Evolutionary conservation across 2,888 invertebrate species (phyloP), one percentile per base, ranked within the genome.

Genomic region (Monopis laevigella): DNA sequence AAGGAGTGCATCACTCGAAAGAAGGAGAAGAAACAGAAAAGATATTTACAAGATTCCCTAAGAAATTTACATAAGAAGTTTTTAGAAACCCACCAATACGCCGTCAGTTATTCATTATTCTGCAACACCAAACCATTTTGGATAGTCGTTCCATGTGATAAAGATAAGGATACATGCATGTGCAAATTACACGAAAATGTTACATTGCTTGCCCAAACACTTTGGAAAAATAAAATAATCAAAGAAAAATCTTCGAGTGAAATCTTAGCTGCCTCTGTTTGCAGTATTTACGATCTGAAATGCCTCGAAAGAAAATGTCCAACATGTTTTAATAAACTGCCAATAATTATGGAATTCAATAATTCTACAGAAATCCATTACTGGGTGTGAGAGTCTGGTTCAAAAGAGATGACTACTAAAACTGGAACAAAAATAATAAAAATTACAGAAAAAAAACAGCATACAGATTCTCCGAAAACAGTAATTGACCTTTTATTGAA

Each of bases 31-130:
- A 51, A 50, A 45, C 51, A 51, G 28, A 48, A 49, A 42, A 48
- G 56, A 44, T 52, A 51, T 45, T 42, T 54, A 40, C 39, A 28
- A 17, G 49, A 55, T 45, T 46, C 48, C 16, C 38, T 56, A 10
- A 8, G 36, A 29, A 53, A 51, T 47, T 48, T 55, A 40, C 46
- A 54, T 46, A 51, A 51, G 39, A 52, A 51, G 40, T 54, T 53
- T 45, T n/a, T n/a, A n/a, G 19, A 43, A 35, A 29, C 34, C 45
- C 41, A 42, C 7, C 13, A 46, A 21, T 45, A 34, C 41, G 29
- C 27, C 40, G 44, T 46, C 13, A 48, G 48, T 19, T 50, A 49
- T 39, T 8, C 16, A 28, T 43, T 42, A 7, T 52, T 52, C 40
- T 51, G 52, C 46, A 47, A 48, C 34, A 43, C 50, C 19, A 48